Evolutionary conservation across 2,888 invertebrate species (phyloP), one percentile per base, ranked within the genome.

Genomic region (Catonia carolina): DNA sequence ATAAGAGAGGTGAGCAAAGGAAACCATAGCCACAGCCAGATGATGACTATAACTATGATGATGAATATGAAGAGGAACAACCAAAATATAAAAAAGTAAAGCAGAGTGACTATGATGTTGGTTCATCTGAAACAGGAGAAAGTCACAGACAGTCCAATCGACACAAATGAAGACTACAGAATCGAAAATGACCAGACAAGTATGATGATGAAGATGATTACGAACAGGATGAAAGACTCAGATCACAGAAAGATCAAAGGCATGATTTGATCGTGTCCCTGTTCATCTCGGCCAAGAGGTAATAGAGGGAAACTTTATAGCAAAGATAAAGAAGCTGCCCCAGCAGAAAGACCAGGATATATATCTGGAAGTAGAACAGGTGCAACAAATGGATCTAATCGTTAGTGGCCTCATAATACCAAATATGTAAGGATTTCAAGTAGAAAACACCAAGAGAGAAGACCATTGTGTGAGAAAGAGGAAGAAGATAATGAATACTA

Each of bases 21-120:
- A 64, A 62, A 60, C 63, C 63, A n/a, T n/a, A n/a, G n/a, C n/a
- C n/a, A 27, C 58, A 67, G 33, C 70, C 72, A 33, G 65, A 70
- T 23, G 54, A 55, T 47, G 60, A 61, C 6, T 59, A 64, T 37
- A 62, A 66, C 51, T 63, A 63, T 49, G 60, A 64, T 41, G 63
- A 63, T 27, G 62, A 65, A 18, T 61, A 65, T 23, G 63, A 65
- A 35, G 60, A 62, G 35, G 59, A 59, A 33, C 60, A 56, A 48
- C 57, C 54, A 7, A 50, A 60, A 56, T 55, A 58, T 55, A 55
- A 63, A 56, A 55, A 60, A 56, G n/a, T n/a, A n/a, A 54, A 55
- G 33, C 48, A 33, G 15, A 47, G 31, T 36, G 53, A 60, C 22
- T 41, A 39, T 18, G 27, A 39, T 33, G 22, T 22, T 7, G 53